These are phyloP conservation scores for Ancistrus triradiatus DNA, from an alignment of 2,113 vertebrate species.

Conservation along the genomic window DNA sequence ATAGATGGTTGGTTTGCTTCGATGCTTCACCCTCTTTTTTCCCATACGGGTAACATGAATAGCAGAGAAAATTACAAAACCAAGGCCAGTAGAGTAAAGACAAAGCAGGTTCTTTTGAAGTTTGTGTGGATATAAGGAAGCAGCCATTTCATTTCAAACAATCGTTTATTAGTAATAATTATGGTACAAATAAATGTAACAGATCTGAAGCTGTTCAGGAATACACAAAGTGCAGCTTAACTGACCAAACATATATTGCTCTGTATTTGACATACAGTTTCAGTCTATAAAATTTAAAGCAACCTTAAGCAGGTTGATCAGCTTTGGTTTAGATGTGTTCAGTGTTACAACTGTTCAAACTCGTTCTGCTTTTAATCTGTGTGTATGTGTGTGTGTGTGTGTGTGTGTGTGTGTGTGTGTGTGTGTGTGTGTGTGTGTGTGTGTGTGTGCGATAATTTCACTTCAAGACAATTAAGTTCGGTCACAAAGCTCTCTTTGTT, in stretches of 20 bases:
- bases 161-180: constrained; percentile 96
- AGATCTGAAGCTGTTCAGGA: constrained; percentile 95
- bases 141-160: constrained; percentile 92
- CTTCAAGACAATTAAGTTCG: constrained; percentile 51
- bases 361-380: background rate
- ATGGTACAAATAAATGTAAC: constrained; percentile 99
- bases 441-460: constrained; percentile 1
- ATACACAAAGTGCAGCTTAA: constrained; percentile 99
- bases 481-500: constrained; percentile 52
- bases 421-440: constrained; percentile 8
- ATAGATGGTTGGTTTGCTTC: too few relatives aligned
- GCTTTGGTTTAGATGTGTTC: constrained; percentile 98
- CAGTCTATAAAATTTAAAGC: constrained; percentile 82
- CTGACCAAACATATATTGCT: constrained; percentile 99
- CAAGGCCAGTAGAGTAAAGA: too few relatives aligned
- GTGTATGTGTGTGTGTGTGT: constrained; percentile 12
- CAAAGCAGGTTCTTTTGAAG: too few relatives aligned
- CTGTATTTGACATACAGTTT: constrained; percentile 95
- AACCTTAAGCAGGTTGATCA: constrained; percentile 90
- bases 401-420: constrained; percentile 15
- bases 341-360: constrained; percentile 68
- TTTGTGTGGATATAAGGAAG: too few relatives aligned
- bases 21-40: too few relatives aligned
- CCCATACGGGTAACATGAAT: too few relatives aligned
- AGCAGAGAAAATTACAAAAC: too few relatives aligned